These are phyloP conservation scores for Tolmerus cingulatus DNA, from an alignment of 2,888 invertebrate species.

Conservation along the genomic window DNA sequence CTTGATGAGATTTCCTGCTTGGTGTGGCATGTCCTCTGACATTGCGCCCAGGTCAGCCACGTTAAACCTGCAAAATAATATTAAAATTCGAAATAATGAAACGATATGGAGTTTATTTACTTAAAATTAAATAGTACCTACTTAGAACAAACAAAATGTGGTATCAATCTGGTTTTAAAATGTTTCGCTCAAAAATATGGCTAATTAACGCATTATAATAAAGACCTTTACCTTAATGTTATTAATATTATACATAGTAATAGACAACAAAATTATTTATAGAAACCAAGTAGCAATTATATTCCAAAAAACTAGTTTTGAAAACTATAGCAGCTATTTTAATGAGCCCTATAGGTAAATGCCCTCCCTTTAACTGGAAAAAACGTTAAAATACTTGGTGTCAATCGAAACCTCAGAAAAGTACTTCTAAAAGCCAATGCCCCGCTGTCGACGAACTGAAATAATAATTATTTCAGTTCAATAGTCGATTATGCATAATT, in stretches of 20 bases:
- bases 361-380: background rate
- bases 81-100: background rate
- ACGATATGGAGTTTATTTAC: no score
- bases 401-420: background rate
- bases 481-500: background rate
- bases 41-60: slow-evolving; percentile 69
- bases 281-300: background rate
- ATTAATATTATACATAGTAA: no score
- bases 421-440: background rate
- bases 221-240: no score
- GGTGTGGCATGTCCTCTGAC: slow-evolving; percentile 67
- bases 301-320: background rate
- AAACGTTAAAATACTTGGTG: background rate
- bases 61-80: slow-evolving; percentile 62
- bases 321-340: background rate
- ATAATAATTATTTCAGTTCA: background rate
- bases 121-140: no score
- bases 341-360: background rate
- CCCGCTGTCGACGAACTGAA: background rate
- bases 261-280: background rate
- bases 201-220: no score
- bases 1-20: slow-evolving; percentile 67
- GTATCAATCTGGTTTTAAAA: no score
- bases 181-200: no score
- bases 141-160: no score